A percentile compares a stretch with the other conserved stretches of the same genome.
Conservation (phyloP, 2,113 vertebrate genomes). For the Amia ocellicauda region DNA sequence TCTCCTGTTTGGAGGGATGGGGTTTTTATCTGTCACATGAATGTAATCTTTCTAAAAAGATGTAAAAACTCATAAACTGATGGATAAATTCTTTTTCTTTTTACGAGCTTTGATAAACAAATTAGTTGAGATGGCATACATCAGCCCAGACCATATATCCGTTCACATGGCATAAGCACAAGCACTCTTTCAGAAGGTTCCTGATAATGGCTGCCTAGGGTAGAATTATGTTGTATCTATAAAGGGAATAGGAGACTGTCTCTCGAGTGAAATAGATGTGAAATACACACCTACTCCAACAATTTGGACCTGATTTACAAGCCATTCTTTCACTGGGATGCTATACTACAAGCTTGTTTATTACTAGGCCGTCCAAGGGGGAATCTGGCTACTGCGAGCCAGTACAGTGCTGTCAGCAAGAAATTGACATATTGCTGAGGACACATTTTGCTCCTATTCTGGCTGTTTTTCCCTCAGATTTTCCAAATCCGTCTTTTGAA, state of each 20-base stretch:
- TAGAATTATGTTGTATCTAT: neutral
- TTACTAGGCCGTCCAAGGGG: conserved; percentile 16
- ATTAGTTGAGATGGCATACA: too few species aligned
- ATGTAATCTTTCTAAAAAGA: too few species aligned
- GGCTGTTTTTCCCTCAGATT: neutral
- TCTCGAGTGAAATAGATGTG: conserved; percentile 20
- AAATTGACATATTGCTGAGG: conserved; percentile 3
- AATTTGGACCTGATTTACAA: conserved; percentile 20
- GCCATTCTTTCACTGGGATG: conserved; percentile 17
- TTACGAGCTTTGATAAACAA: too few species aligned
- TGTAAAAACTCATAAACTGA: too few species aligned
- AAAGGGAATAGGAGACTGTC: conserved; percentile 16
- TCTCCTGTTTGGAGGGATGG: too few species aligned
- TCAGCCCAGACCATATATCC: too few species aligned
- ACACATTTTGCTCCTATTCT: neutral
- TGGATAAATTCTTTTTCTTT: too few species aligned
- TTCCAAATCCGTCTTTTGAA: too few species aligned
- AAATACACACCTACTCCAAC: conserved; percentile 16
- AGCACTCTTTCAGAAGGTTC: neutral
- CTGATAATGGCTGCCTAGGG: conserved; percentile 2
- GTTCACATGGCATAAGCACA: too few species aligned
- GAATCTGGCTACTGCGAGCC: conserved; percentile 12
- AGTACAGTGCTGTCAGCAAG: conserved; percentile 1
- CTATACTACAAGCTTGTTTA: conserved; percentile 19
- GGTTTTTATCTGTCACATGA: too few species aligned